Conservation (phyloP, 1,140 invertebrate genomes). For the Zaprionus nigranus region DNA sequence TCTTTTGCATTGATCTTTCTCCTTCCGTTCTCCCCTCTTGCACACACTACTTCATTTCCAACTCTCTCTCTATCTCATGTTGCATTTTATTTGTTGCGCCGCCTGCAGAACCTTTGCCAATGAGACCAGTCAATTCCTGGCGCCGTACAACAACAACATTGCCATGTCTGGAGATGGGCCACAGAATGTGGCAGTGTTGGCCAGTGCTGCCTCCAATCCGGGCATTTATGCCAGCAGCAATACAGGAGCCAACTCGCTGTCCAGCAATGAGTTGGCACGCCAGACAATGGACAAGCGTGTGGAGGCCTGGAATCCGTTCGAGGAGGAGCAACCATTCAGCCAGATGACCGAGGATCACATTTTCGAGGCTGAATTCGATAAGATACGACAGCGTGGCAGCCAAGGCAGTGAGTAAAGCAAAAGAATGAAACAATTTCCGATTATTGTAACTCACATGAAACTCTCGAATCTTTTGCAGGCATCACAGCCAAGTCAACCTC, state of each 20-base stretch:
- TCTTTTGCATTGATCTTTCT: conserved; percentile 24
- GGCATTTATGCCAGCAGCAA: conserved; percentile 65
- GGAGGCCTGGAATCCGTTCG: conserved; percentile 93
- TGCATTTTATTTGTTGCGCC: conserved; percentile 48
- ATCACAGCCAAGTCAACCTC: conserved; percentile 83
- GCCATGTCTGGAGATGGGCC: conserved; percentile 59
- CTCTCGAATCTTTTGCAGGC: conserved; percentile 40
- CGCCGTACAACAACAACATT: conserved; percentile 87
- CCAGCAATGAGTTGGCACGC: conserved; percentile 71
- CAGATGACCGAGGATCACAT: conserved; percentile 93
- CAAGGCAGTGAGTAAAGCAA: conserved; percentile 89
- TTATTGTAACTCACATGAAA: neutral
- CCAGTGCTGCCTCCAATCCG: conserved; percentile 70
- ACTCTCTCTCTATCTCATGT: conserved; percentile 30
- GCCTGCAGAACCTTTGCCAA: conserved; percentile 88
- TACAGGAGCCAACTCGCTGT: conserved; percentile 55
- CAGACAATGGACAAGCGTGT: conserved; percentile 75
- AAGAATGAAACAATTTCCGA: neutral
- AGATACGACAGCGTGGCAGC: conserved; percentile 90
- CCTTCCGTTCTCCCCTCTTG: conserved; percentile 9
- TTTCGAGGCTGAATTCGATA: conserved; percentile 94
- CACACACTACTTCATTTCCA: too few relatives aligned
- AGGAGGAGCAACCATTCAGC: conserved; percentile 90
- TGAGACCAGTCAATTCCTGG: conserved; percentile 90
- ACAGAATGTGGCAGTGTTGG: conserved; percentile 43